Evolutionary conservation across 2,888 invertebrate genomes (phyloP), one percentile per base, ranked within the genome.

Genomic region (Argyresthia goedartella): DNA sequence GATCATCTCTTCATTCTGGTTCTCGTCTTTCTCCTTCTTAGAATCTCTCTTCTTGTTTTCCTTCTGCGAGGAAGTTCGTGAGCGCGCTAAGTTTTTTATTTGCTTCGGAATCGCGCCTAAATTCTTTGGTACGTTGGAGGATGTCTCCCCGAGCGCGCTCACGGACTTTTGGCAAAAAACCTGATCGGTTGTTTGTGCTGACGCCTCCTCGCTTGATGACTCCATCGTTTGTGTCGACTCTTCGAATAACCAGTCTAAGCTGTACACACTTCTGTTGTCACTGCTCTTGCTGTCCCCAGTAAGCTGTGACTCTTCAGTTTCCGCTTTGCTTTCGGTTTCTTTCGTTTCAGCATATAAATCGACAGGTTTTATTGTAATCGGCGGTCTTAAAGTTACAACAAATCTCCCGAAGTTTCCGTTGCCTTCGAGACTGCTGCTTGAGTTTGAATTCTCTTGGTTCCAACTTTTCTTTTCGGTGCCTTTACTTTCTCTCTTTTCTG

Each of bases 21-120:
- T 81, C 56, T 81, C 81, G 57, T 85, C 84, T 59, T 78, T 81
- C 46, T 85, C 82, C 53, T 76, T 85, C 59, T 69, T 82, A 62
- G 76, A 71, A 70, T 88, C 88, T 67, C 74, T 76, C 69, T 81
- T 84, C 68, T 86, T 87, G 70, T 87, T 88, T 69, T 88, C 87
- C 69, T 88, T 87, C 52, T 89, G 87, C 9, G 90, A 89, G 36
- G 90, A 90, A 59, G 89, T 77, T 64, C 89, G 69, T 63, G 87
- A 71, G 76, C 89, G 71, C 60, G 81, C 79, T 76, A 81, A 80
- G 78, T 85, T 86, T 85, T 84, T 87, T 64, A 86, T 78, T 75
- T 91, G 91, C 73, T 93, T 92, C 54, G 91, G 92, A 72, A 91
- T 91, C 56, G 91, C 92, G 54, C 92, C 92, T 63, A 92, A 88